Evolutionary conservation across 2,888 invertebrate species (phyloP).

Genomic region (Cheilosia impressa): DNA sequence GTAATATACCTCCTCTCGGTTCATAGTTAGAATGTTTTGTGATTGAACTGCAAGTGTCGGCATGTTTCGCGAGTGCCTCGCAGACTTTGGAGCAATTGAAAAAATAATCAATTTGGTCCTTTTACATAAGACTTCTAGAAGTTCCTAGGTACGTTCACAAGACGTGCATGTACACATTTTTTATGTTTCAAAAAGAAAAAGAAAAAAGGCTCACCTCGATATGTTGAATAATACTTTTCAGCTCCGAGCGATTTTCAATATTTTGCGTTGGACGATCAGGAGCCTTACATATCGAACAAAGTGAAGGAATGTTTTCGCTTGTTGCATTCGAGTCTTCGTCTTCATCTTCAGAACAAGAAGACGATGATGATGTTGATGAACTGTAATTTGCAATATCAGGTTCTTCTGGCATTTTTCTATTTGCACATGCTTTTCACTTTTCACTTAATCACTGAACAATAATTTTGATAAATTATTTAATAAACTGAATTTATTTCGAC

Average conservation of each 20-base stretch:
- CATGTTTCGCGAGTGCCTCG: too few relatives aligned
- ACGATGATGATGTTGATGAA: slow-evolving; percentile 12
- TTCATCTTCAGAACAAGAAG: neutral
- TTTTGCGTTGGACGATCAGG: slow-evolving; percentile 3
- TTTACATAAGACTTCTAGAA: too few relatives aligned
- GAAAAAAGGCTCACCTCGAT: slow-evolving; percentile 35
- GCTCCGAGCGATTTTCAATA: slow-evolving; percentile 26
- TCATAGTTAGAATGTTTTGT: too few relatives aligned
- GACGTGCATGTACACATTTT: neutral
- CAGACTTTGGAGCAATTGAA: too few relatives aligned
- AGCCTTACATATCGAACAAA: slow-evolving; percentile 49
- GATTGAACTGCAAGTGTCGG: too few relatives aligned
- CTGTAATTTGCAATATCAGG: neutral
- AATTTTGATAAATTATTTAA: neutral
- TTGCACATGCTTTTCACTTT: neutral
- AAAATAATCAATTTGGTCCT: too few relatives aligned
- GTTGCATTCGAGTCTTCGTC: neutral
- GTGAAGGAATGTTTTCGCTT: slow-evolving; percentile 1
- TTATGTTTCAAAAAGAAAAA: neutral
- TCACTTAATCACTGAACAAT: neutral
- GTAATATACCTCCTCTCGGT: too few relatives aligned
- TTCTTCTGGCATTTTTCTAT: slow-evolving; percentile 10
- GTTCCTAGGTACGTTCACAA: neutral
- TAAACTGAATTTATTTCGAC: neutral
- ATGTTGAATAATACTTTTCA: slow-evolving; percentile 39